phyloP scores from a whole-genome alignment of 2,888 invertebrate genomes.

The Argyra leucocephala region DNA sequence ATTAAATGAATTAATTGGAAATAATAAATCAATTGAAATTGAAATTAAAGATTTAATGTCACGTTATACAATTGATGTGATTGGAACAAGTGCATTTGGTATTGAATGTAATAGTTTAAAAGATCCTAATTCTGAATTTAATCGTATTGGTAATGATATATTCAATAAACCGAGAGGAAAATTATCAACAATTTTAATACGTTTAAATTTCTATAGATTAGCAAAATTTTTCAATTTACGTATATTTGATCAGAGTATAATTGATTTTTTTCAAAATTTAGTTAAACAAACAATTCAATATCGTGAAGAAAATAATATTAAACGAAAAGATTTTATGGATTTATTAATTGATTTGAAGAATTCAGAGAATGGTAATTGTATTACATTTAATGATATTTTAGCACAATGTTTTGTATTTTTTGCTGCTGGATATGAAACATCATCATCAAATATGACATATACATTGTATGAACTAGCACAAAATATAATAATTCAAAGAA shows the following conservation, averaged over 20 bases:
- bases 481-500: constrained; percentile 44
- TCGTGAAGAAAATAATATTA: constrained; percentile 35
- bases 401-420: constrained; percentile 49
- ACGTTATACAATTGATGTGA: constrained; percentile 46
- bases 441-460: constrained; percentile 43
- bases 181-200: constrained; percentile 16
- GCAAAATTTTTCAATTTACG: constrained; percentile 29
- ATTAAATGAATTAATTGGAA: not conserved
- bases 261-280: constrained; percentile 35
- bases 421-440: constrained; percentile 48
- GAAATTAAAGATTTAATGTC: constrained; percentile 40
- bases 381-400: constrained; percentile 42
- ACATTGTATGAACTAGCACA: constrained; percentile 45
- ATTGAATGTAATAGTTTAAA: constrained; percentile 43
- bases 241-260: constrained; percentile 28
- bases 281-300: constrained; percentile 39
- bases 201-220: constrained; percentile 18
- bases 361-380: constrained; percentile 15
- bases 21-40: constrained; percentile 14
- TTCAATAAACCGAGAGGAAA: constrained; percentile 20
- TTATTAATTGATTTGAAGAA: constrained; percentile 42
- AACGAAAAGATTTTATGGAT: constrained; percentile 46
- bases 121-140: constrained; percentile 39
- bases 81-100: constrained; percentile 46
- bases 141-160: constrained; percentile 27